Base-by-base conservation (phyloP, 2,888 invertebrate genomes). In the Heliconius erato region DNA sequence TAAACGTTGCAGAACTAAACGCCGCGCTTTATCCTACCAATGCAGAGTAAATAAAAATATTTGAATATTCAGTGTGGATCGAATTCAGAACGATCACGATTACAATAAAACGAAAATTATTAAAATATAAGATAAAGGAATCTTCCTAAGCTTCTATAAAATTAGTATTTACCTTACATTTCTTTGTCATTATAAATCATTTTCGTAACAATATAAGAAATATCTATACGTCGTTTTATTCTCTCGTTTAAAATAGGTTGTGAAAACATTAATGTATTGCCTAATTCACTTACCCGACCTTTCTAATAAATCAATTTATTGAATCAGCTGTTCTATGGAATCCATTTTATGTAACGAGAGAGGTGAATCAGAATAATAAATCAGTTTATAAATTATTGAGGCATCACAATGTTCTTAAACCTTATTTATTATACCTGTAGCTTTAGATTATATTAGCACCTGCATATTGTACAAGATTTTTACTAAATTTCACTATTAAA, bases 261-360 rank as follows among this genome's bases (percentile, higher is more conserved):
- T 74, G 77, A 71, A 77, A 81, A 74, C 68, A 81, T 59, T 26
- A 54, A 67, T 79, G 28, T 32, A 79, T 67, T 79, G 32, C 69
- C 65, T 67, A 74, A 74, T 81, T 71, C 32, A 71, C 35, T 81
- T 68, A 69, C 81, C 44, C 79, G 68, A 79, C 79, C 79, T 71
- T 71, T 54, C 32, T 69, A 54, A 28, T 69, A 69, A 79, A 79
- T 26, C 44, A 26, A 49, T 49, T 79, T 63, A 79, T 79, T 63
- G 35, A 79, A 59, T 71, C 79, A 71, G 40, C 69, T 79, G 69
- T 67, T 67, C 44, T 28, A 2, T 32, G 32, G 44, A 49, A 79
- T 68, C 78, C 40, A 49, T 79, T 79, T 14, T 23, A 32, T 68
- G 16, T n/a, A 67, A 67, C 49, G 49, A 78, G 23, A 40, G 44